These are phyloP conservation scores for Balaeniceps rex DNA, from an alignment of 2,113 vertebrate species.

Conservation along the genomic window DNA sequence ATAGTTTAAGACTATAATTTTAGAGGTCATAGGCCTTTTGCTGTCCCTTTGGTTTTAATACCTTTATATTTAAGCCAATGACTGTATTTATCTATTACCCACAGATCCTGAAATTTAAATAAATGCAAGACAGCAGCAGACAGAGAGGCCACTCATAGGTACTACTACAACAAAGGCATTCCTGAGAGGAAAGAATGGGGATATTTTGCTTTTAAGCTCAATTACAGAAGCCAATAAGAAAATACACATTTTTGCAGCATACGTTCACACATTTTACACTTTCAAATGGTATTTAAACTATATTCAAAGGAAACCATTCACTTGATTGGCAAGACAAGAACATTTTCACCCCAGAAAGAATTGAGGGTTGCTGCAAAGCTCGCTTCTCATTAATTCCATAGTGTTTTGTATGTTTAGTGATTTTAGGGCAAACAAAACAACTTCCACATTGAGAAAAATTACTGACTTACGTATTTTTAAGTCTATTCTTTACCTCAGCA, in stretches of 20 bases:
- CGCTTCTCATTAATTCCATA: background rate
- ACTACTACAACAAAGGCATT: background rate
- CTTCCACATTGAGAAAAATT: background rate
- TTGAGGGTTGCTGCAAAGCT: background rate
- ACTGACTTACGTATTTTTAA: background rate
- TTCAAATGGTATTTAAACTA: background rate
- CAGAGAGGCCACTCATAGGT: background rate
- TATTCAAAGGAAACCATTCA: background rate
- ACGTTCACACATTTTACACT: rapidly evolving
- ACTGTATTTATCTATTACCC: background rate
- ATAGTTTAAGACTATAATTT: background rate
- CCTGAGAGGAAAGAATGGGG: background rate
- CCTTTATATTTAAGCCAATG: background rate
- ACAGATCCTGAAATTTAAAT: background rate
- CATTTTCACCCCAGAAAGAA: background rate
- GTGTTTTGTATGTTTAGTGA: background rate
- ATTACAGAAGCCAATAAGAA: background rate
- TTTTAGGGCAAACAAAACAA: background rate
- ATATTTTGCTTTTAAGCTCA: background rate
- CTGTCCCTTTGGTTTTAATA: background rate
- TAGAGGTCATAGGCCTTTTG: background rate
- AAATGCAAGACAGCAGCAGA: background rate
- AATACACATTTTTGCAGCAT: background rate
- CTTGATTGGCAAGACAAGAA: background rate
- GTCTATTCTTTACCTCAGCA: background rate